Evolutionary conservation across 2,888 invertebrate genomes (phyloP).

Genomic region (Tenodera sinensis): DNA sequence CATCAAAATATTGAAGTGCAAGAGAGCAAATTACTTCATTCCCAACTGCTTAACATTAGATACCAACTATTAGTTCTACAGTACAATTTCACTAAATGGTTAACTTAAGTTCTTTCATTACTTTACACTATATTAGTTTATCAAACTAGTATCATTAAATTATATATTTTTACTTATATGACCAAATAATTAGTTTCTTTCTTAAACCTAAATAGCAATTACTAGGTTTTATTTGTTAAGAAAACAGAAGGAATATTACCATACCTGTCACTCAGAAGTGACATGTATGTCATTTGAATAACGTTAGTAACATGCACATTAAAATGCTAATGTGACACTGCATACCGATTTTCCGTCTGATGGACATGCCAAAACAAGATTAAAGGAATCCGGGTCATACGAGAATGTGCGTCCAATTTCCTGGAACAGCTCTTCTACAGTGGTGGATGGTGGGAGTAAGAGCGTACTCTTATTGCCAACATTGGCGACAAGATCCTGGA

Average conservation of each 20-base stretch:
- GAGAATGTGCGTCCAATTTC: conserved; percentile 49
- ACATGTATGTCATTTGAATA: not conserved
- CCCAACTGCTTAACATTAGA: no score
- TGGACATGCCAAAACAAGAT: conserved; percentile 39
- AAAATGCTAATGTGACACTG: not conserved
- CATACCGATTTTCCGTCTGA: conserved; percentile 7
- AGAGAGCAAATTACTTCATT: no score
- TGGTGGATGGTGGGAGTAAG: conserved; percentile 44
- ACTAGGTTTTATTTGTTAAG: no score
- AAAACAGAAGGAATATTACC: not conserved
- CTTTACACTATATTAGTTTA: no score
- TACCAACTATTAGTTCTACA: no score
- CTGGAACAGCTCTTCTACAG: conserved; percentile 46
- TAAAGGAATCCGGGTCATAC: conserved; percentile 48
- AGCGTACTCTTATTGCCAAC: conserved; percentile 40
- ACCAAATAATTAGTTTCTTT: no score
- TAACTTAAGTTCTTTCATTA: no score
- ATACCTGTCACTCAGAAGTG: not conserved
- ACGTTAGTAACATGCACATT: not conserved
- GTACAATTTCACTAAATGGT: no score
- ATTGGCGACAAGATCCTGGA: conserved; percentile 45
- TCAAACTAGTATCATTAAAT: no score
- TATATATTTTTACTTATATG: no score
- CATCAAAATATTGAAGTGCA: no score
- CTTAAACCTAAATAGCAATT: no score